Conservation (phyloP, 2,888 invertebrate genomes). For the Lasioglossum morio region DNA sequence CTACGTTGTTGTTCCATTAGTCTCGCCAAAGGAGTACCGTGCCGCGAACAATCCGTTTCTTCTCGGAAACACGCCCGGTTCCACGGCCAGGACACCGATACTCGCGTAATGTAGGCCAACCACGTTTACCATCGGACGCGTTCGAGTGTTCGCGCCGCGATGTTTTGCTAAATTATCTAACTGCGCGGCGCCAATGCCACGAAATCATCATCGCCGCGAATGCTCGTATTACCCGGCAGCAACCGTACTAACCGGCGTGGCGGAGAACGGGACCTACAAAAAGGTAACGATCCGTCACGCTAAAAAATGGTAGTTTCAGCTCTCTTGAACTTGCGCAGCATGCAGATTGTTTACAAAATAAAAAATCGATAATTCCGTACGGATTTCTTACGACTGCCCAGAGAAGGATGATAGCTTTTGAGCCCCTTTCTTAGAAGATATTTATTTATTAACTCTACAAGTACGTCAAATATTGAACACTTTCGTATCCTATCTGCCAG, state of each 20-base stretch:
- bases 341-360: background rate
- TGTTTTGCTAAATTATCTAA: constrained; percentile 53
- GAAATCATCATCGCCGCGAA: constrained; percentile 35
- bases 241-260: constrained; percentile 14
- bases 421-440: background rate
- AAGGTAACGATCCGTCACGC: background rate
- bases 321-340: background rate
- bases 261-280: background rate
- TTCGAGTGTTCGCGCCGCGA: constrained; percentile 11
- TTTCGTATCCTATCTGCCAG: too few relatives aligned
- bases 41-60: constrained; percentile 43
- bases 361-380: background rate
- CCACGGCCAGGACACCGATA: constrained; percentile 25
- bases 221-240: constrained; percentile 16
- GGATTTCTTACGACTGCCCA: background rate
- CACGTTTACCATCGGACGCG: constrained; percentile 36
- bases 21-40: constrained; percentile 45
- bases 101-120: constrained; percentile 52
- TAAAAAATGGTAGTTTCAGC: background rate
- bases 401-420: background rate
- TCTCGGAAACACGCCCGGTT: constrained; percentile 43
- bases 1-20: constrained; percentile 56
- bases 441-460: too few relatives aligned
- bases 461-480: too few relatives aligned
- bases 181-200: constrained; percentile 14